Evolutionary conservation across 2,888 invertebrate species (phyloP).

Genomic region (Amorpha juglandis): DNA sequence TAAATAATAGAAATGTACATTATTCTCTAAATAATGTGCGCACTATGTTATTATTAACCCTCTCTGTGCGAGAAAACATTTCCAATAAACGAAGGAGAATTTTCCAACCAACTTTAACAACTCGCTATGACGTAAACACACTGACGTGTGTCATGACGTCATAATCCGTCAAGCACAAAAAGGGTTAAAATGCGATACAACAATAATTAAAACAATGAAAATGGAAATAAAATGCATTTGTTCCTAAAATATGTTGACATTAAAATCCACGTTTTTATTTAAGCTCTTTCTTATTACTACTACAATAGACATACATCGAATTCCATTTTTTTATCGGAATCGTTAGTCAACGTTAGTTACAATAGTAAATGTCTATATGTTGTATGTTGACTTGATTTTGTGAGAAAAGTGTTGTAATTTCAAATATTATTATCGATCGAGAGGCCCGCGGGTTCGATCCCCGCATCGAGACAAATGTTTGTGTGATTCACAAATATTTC

Average conservation of each 20-base stretch:
- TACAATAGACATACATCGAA: conserved; percentile 8
- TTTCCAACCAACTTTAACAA: not conserved
- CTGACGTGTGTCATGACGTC: not conserved
- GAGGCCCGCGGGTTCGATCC: no score
- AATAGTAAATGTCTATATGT: conserved; percentile 15
- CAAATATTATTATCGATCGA: no score
- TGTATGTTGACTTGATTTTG: not conserved
- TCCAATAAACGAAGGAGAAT: not conserved
- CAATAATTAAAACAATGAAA: not conserved
- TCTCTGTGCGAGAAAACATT: not conserved
- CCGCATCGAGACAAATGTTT: no score
- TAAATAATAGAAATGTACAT: not conserved
- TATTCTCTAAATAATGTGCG: conserved; percentile 7
- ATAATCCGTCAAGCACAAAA: not conserved
- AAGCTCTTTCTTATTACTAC: conserved; percentile 23
- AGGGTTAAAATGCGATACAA: conserved; percentile 11
- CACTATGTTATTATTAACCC: conserved; percentile 11
- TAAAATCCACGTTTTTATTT: conserved; percentile 16
- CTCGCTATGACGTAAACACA: not conserved
- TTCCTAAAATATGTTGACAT: conserved; percentile 12
- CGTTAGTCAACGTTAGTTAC: conserved; percentile 15
- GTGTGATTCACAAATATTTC: no score
- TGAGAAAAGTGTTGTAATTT: not conserved
- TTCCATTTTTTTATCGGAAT: conserved; percentile 13
- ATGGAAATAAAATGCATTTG: not conserved